phyloP scores from a whole-genome alignment of 2,888 invertebrate species.

The Metallyticus violacea region DNA sequence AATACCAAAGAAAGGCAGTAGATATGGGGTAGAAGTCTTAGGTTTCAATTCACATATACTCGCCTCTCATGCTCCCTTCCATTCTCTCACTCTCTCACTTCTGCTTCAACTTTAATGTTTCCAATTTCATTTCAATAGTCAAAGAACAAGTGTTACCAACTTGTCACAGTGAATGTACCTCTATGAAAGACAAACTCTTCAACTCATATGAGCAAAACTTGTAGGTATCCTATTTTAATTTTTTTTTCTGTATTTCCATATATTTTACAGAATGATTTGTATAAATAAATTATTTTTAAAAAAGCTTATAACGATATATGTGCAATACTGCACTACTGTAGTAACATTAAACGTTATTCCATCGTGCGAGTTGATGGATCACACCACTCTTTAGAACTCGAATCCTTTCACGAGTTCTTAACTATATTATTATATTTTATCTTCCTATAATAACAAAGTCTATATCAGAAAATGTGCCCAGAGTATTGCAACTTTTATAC shows the following conservation, averaged over 20 bases:
- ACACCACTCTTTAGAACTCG: neutral
- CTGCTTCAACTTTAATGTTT: neutral
- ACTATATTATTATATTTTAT: neutral
- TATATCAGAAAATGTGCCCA: neutral
- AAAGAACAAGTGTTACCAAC: neutral
- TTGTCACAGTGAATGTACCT: neutral
- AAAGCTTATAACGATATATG: neutral
- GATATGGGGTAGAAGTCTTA: slow-evolving; percentile 28
- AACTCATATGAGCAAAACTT: slow-evolving; percentile 11
- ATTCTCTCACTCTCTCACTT: neutral
- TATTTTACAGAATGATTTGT: neutral
- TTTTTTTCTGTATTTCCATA: slow-evolving; percentile 1
- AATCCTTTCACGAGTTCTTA: neutral
- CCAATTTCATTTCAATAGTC: neutral
- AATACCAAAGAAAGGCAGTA: slow-evolving; percentile 30
- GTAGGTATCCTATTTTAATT: slow-evolving; percentile 10
- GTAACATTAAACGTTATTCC: neutral
- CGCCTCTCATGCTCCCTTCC: neutral
- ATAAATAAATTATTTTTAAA: neutral
- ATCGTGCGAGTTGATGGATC: neutral
- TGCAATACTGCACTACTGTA: neutral
- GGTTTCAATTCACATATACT: slow-evolving; percentile 14
- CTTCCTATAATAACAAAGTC: neutral
- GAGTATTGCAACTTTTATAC: neutral
- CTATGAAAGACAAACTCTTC: slow-evolving; percentile 1